Conservation (phyloP, 2,113 vertebrate genomes). For the Lipophrys pholis region DNA sequence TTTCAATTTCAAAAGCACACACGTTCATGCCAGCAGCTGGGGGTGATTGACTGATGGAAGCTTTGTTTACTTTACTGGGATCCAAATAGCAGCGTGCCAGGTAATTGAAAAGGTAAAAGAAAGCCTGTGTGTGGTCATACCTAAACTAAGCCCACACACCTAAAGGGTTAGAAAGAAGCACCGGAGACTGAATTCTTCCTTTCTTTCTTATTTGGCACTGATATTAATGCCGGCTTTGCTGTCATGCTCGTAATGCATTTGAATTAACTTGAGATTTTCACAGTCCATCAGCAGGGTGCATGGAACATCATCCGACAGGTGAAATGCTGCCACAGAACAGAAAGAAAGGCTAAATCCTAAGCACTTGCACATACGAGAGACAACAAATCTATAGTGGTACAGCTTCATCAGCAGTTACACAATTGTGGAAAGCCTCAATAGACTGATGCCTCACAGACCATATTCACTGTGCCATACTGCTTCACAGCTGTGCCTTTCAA, state of each 20-base stretch:
- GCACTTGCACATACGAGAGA: constrained; percentile 36
- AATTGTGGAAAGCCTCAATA: constrained; percentile 45
- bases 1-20: constrained; percentile 62
- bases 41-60: constrained; percentile 64
- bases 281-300: constrained; percentile 20
- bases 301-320: constrained; percentile 40
- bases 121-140: constrained; percentile 41
- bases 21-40: constrained; percentile 33
- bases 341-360: constrained; percentile 46
- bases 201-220: not conserved
- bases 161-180: constrained; percentile 34
- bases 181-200: not conserved
- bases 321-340: constrained; percentile 34
- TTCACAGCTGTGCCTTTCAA: constrained; percentile 44
- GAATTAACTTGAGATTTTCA: constrained; percentile 32
- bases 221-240: constrained; percentile 26
- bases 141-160: constrained; percentile 39
- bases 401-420: constrained; percentile 50
- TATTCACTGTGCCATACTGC: constrained; percentile 23
- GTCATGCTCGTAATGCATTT: constrained; percentile 29
- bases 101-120: constrained; percentile 60
- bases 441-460: constrained; percentile 38
- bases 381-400: constrained; percentile 49
- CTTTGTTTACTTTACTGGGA: constrained; percentile 65
- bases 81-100: constrained; percentile 54